Evolutionary conservation across 2,113 vertebrate genomes (phyloP).

Genomic region (Taurulus bubalis): DNA sequence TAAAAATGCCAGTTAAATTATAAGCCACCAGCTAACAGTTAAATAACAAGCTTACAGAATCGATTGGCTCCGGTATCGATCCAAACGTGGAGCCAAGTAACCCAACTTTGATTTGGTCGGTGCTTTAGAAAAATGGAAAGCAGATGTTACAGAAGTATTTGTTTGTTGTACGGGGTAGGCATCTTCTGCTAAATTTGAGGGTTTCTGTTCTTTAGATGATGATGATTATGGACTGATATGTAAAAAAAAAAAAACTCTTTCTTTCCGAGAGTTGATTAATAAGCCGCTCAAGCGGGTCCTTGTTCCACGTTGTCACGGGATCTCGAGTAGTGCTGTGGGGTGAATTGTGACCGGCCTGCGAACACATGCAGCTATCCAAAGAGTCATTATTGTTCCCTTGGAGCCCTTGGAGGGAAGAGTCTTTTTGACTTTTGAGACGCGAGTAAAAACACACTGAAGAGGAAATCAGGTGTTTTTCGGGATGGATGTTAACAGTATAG

Average conservation of each 20-base stretch:
- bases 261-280: constrained; percentile 27
- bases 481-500: not conserved
- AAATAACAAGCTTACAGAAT: constrained; percentile 31
- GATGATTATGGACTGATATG: not conserved
- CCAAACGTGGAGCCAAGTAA: constrained; percentile 17
- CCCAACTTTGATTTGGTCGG: constrained; percentile 22
- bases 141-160: not conserved
- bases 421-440: not conserved
- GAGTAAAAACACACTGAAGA: not conserved
- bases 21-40: constrained; percentile 10
- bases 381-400: constrained; percentile 19
- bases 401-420: constrained; percentile 15
- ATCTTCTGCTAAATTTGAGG: constrained; percentile 11
- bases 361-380: constrained; percentile 34
- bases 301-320: constrained; percentile 24
- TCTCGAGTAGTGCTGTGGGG: constrained; percentile 39
- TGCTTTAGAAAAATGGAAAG: not conserved
- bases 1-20: constrained; percentile 12
- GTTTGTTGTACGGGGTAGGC: not conserved
- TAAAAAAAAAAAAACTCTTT: constrained; percentile 4
- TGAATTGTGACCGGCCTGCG: constrained; percentile 33
- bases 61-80: constrained; percentile 45
- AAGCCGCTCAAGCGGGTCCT: constrained; percentile 6
- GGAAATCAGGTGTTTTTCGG: not conserved
- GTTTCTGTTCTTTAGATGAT: not conserved